phyloP scores from a whole-genome alignment of 2,888 invertebrate species.

The Orthosia cruda region DNA sequence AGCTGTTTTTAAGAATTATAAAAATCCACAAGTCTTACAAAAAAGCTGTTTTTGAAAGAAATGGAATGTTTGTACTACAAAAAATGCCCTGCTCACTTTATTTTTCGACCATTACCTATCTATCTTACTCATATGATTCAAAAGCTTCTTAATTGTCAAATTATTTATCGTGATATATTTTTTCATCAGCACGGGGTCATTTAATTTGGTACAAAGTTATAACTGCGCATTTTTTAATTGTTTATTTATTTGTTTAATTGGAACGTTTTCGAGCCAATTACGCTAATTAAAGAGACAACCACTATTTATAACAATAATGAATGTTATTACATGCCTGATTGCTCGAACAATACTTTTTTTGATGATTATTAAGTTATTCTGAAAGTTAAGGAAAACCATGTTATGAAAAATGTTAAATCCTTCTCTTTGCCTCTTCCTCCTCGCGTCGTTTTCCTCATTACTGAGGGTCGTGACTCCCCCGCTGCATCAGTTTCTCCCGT shows the following conservation, averaged over 20 bases:
- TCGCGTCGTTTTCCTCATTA: no score
- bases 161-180: background rate
- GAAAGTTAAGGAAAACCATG: background rate
- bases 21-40: no score
- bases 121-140: no score
- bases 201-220: constrained; percentile 13
- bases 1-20: background rate
- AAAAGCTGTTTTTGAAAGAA: no score
- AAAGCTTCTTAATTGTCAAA: background rate
- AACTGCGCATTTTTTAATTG: constrained; percentile 8
- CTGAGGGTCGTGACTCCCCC: no score
- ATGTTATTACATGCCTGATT: constrained; percentile 3
- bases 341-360: background rate
- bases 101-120: no score
- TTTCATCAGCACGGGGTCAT: constrained; percentile 1
- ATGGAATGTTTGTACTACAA: no score
- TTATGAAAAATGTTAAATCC: background rate
- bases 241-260: constrained; percentile 40
- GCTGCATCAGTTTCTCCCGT: no score
- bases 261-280: constrained; percentile 37
- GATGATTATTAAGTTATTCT: background rate
- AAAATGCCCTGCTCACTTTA: no score
- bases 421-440: no score
- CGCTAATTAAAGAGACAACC: constrained; percentile 31
- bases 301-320: constrained; percentile 14